These are phyloP conservation scores for Camponotus vicinus DNA, from an alignment of 1,140 invertebrate species.

Conservation along the genomic window DNA sequence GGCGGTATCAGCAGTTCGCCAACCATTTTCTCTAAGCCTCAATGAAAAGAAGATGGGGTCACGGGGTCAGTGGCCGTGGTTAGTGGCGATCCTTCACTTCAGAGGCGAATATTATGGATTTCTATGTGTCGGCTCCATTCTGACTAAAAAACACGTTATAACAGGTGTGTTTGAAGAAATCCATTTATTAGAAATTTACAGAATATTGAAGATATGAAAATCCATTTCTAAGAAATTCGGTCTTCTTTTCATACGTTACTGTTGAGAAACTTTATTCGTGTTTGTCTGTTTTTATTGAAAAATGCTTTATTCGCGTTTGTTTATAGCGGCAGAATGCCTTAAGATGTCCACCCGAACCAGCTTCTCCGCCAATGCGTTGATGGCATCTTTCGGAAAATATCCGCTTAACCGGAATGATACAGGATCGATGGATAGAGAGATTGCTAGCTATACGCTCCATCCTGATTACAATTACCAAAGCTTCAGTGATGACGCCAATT, in stretches of 20 bases:
- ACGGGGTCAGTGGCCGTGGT: constrained; percentile 87
- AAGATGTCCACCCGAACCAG: constrained; percentile 15
- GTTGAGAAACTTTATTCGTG: too few relatives aligned
- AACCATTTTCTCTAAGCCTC: constrained; percentile 76
- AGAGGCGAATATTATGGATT: constrained; percentile 84
- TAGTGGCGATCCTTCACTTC: constrained; percentile 85
- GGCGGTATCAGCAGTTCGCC: neutral
- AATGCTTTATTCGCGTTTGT: neutral
- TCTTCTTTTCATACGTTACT: neutral
- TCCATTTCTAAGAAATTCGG: too few relatives aligned
- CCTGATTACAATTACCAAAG: constrained; percentile 84
- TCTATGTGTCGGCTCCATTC: constrained; percentile 84
- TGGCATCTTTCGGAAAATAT: constrained; percentile 85
- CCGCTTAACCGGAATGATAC: constrained; percentile 83
- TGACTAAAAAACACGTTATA: constrained; percentile 80
- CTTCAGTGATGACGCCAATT: constrained; percentile 86
- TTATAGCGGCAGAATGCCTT: constrained; percentile 81
- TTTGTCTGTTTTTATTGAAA: too few relatives aligned
- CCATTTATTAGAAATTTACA: too few relatives aligned
- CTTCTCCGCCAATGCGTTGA: constrained; percentile 70
- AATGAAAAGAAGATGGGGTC: too few relatives aligned
- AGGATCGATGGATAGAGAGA: constrained; percentile 83
- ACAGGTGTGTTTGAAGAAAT: constrained; percentile 78
- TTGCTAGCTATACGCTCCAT: constrained; percentile 86
- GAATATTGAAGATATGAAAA: too few relatives aligned